Evolutionary conservation across 2,888 invertebrate genomes (phyloP), one percentile per base, ranked within the genome.

Genomic region (Pemphredon lugubris): DNA sequence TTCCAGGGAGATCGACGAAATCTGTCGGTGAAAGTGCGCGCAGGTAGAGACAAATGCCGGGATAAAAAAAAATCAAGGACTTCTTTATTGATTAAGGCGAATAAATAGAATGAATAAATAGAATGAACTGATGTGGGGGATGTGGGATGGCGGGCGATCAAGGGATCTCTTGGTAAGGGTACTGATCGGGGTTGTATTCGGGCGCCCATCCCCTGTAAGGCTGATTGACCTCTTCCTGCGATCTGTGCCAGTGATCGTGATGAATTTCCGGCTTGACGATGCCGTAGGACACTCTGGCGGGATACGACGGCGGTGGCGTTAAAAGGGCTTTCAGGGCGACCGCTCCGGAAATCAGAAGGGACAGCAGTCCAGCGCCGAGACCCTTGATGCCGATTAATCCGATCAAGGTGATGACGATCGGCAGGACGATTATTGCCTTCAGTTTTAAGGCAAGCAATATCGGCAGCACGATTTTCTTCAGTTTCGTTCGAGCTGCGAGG

Each of bases 381-480:
- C 93, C 93, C 88, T 93, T 94, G 81, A 94, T 91, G 6, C 94
- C 93, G 50, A 94, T 91, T 69, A 94, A 88, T n/a, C 92, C 92
- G 45, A 94, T 91, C 61, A 92, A 85, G 20, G 92, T 91, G 72
- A 94, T 90, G 45, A 93, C 86, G 21, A 93, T 90, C 26, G 94
- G 93, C 54, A 94, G 86, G 45, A 93, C 90, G 32, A 94, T 90
- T 39, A 92, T 90, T 54, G 93, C 92, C 87, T 94, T 94, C 80
- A 94, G 85, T 85, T 93, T 93, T 84, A 94, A 85, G 18, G 92
- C 91, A 76, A 94, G 87, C 20, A 94, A 89, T 51, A 94, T 85
- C n/a, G 94, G 94, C 45, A 94, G 82, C 21, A 94, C 82, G 82
- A 93, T 90, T 86, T 91, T 92, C 89, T 92, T 93, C 84, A 94